Evolutionary conservation across 2,113 vertebrate species (phyloP), one percentile per base, ranked within the genome.

Genomic region (Leiothrix lutea): DNA sequence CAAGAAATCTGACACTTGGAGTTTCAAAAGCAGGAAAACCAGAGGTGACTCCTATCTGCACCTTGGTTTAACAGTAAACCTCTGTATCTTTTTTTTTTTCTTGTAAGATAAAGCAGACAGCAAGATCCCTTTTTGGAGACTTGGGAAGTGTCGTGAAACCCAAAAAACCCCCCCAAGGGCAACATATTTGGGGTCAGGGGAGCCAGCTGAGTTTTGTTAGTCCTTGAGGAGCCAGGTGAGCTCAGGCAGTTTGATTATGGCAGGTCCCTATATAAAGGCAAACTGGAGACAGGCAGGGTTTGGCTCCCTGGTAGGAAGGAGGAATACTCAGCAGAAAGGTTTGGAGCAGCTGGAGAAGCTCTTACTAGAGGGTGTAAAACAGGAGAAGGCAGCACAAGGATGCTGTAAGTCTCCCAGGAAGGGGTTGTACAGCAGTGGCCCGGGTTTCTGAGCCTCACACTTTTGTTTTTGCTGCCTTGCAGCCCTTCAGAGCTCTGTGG

Each of bases 211-310:
- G 38, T 36, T 42, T 44, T 1, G 2, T 57, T 71, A 60, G 17
- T 16, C 24, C 1, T 36, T 12, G 29, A 48, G 25, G 21, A 73
- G 47, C 62, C 3, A 5, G 3, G 5, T 17, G 62, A 71, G 14
- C 44, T 51, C 11, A 25, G 24, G 44, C 44, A 72, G 36, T 33
- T 24, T 26, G n/a, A 47, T 35, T 8, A 7, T 31, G 31, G 50
- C 28, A 48, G 23, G 31, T 11, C 40, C 44, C 47, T 47, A 0
- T 8, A 45, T 8, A 57, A 80, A 72, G 50, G 50, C 16, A 26
- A 67, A 33, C 3, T 1, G 16, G 15, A 8, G 4, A 1, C 0
- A 0, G 5, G 8, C 0, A 5, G 13, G 47, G n/a, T 50, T 62
- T 70, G 35, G 22, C 4, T 38, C 25, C 16, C 31, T 18, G n/a